phyloP scores from a whole-genome alignment of 2,113 vertebrate species.

The Accipiter cooperii region DNA sequence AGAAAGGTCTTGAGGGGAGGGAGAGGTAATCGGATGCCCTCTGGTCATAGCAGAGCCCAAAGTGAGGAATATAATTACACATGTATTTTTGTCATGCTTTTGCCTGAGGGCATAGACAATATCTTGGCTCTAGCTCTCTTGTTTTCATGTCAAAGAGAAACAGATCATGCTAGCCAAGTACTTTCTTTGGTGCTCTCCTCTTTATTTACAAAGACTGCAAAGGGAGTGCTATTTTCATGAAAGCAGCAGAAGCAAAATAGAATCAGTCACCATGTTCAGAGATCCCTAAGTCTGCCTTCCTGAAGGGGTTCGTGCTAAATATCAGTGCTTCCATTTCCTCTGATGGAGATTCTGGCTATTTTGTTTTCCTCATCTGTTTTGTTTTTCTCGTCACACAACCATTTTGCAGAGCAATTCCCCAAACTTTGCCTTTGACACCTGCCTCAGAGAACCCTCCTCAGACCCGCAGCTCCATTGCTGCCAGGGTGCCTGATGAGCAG shows the following conservation, averaged over 20 bases:
- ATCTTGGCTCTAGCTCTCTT: neutral
- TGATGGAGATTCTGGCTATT: neutral
- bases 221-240: neutral
- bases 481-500: neutral
- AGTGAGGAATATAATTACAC: neutral
- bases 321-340: neutral
- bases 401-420: neutral
- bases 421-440: neutral
- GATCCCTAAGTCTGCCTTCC: neutral
- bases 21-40: neutral
- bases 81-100: neutral
- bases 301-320: neutral
- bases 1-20: neutral
- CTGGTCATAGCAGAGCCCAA: neutral
- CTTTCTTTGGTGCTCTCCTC: neutral
- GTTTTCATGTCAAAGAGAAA: neutral
- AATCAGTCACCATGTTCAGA: neutral
- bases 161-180: neutral
- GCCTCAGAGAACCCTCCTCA: neutral
- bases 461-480: neutral
- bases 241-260: neutral
- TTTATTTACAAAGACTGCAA: neutral
- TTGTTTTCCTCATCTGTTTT: neutral
- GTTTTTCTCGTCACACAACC: neutral
- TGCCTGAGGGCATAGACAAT: neutral